These are phyloP conservation scores for Lumbricus terrestris DNA, from an alignment of 2,888 invertebrate species.

Conservation along the genomic window DNA sequence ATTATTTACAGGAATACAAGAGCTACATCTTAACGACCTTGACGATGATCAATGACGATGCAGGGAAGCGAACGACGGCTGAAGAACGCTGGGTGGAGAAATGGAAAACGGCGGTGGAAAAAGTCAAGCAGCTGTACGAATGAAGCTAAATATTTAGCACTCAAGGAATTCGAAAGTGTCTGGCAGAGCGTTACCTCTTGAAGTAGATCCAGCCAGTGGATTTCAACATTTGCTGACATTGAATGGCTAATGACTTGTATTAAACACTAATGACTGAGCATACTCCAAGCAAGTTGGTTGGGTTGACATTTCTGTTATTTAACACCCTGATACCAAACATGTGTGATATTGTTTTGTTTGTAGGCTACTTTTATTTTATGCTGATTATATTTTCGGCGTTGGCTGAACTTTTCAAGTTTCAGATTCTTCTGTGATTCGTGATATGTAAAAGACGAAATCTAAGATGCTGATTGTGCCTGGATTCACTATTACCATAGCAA, in stretches of 20 bases:
- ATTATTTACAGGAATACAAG: slow-evolving; percentile 47
- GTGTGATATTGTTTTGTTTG: not conserved
- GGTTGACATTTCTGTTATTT: not conserved
- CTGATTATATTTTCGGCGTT: not conserved
- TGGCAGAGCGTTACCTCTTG: not conserved
- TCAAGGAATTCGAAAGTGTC: not conserved
- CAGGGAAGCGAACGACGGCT: slow-evolving; percentile 44
- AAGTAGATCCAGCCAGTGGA: not conserved
- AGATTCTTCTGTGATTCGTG: not conserved
- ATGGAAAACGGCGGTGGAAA: slow-evolving; percentile 52
- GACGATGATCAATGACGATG: slow-evolving; percentile 47
- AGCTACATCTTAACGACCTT: slow-evolving; percentile 46
- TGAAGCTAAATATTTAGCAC: not conserved
- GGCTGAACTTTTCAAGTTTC: not conserved
- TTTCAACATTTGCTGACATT: not conserved
- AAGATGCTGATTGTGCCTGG: not conserved
- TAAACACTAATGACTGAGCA: not conserved
- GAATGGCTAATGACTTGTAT: not conserved
- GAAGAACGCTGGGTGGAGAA: slow-evolving; percentile 54
- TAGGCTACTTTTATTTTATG: not conserved
- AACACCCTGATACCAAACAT: not conserved
- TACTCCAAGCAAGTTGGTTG: not conserved
- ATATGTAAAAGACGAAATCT: not conserved
- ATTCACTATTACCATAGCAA: not conserved
- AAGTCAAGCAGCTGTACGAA: slow-evolving; percentile 48